A percentile compares a stretch with the other conserved stretches of the same genome.
These are phyloP conservation scores for Ormyrus pomaceus DNA, from an alignment of 2,888 invertebrate species.

Conservation along the genomic window DNA sequence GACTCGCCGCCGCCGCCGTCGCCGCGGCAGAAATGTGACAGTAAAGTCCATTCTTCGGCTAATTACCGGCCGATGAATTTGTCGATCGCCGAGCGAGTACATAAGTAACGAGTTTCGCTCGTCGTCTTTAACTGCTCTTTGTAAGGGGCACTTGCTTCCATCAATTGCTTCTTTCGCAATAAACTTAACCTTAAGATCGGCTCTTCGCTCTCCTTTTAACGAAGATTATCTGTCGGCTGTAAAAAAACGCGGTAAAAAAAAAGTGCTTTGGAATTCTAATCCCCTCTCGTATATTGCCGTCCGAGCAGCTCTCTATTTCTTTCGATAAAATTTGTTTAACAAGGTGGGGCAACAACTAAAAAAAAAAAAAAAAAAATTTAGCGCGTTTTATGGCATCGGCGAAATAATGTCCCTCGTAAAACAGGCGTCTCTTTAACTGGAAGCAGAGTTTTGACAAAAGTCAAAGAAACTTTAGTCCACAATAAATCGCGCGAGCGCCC, in stretches of 20 bases:
- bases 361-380: no score
- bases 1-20: slow-evolving; percentile 21
- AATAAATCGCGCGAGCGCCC: not conserved
- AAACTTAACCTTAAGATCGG: slow-evolving; percentile 34
- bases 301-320: not conserved
- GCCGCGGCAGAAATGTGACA: slow-evolving; percentile 25
- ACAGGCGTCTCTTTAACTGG: slow-evolving; percentile 1
- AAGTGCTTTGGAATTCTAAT: not conserved
- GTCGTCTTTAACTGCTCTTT: not conserved
- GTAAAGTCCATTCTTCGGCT: slow-evolving; percentile 28
- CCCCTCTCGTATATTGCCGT: slow-evolving; percentile 1
- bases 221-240: slow-evolving; percentile 36
- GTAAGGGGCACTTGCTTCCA: slow-evolving; percentile 24
- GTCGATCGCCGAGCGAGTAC: slow-evolving; percentile 44
- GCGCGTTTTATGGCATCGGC: no score
- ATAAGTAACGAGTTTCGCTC: slow-evolving; percentile 25
- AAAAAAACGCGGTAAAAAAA: slow-evolving; percentile 38
- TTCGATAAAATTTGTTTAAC: not conserved
- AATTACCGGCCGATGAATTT: slow-evolving; percentile 69
- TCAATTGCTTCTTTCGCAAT: slow-evolving; percentile 37
- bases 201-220: slow-evolving; percentile 32
- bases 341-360: no score
- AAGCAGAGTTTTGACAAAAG: not conserved
- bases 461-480: no score
- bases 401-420: not conserved